A percentile compares a stretch with the other conserved stretches of the same genome.
phyloP scores from a whole-genome alignment of 2,113 vertebrate species.

The Regulus satrapa region DNA sequence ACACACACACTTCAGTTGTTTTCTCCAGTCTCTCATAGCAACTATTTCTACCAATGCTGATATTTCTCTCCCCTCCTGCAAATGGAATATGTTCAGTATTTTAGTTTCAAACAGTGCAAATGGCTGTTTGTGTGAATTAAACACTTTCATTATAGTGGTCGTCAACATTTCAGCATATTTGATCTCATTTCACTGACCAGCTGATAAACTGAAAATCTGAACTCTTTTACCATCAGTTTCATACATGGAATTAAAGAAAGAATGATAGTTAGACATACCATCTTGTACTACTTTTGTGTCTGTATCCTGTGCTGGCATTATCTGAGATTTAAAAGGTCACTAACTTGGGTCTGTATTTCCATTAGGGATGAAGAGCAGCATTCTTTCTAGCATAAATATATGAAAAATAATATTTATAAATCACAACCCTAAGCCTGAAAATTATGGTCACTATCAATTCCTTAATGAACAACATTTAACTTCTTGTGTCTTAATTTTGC shows the following conservation, averaged over 20 bases:
- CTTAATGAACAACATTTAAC: neutral
- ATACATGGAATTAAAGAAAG: neutral
- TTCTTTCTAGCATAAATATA: neutral
- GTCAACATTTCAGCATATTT: neutral
- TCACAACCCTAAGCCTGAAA: neutral
- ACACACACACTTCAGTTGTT: neutral
- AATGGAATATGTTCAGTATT: neutral
- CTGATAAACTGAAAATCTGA: neutral
- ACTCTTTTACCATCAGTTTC: neutral
- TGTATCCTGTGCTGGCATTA: neutral
- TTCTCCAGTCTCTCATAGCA: neutral
- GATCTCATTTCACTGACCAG: neutral
- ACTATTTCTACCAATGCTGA: neutral
- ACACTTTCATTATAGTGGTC: neutral
- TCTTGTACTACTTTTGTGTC: neutral
- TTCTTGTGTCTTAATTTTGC: neutral
- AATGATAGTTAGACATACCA: neutral
- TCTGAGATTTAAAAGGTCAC: slow-evolving; percentile 29
- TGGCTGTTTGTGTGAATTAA: neutral
- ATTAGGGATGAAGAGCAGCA: neutral
- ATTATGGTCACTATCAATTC: neutral
- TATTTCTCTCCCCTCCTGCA: neutral
- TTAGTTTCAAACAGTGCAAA: neutral
- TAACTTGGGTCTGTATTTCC: neutral
- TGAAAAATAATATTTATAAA: neutral